These are phyloP conservation scores for Ichneumon xanthorius DNA, from an alignment of 2,888 invertebrate species.

Conservation along the genomic window DNA sequence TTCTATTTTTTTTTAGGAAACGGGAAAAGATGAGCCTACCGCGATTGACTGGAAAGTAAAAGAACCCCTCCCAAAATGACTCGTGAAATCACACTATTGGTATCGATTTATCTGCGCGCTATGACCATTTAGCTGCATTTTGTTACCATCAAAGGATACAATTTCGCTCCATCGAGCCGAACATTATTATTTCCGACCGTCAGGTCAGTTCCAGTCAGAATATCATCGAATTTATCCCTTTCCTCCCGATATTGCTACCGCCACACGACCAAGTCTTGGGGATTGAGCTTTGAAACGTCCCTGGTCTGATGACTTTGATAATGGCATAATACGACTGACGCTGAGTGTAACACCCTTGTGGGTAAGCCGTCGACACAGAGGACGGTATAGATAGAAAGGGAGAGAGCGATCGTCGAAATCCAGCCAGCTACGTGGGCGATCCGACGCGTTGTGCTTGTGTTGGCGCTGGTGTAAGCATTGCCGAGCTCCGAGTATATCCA, in stretches of 20 bases:
- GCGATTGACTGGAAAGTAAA: too few species aligned
- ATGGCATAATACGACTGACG: conserved; percentile 76
- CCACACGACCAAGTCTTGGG: conserved; percentile 27
- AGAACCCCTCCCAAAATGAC: not conserved
- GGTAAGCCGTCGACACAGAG: conserved; percentile 48
- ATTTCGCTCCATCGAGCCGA: not conserved
- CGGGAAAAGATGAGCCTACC: too few species aligned
- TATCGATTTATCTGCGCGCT: not conserved
- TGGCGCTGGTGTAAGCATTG: conserved; percentile 30
- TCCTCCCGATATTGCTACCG: conserved; percentile 2
- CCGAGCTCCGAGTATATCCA: conserved; percentile 36
- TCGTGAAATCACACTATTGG: not conserved
- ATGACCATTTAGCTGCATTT: not conserved
- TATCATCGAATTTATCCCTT: conserved; percentile 2
- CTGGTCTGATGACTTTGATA: conserved; percentile 79
- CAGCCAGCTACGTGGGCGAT: conserved; percentile 30
- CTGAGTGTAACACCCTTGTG: conserved; percentile 24
- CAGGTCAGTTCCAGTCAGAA: conserved; percentile 27
- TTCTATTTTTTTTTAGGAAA: too few species aligned
- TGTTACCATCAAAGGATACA: not conserved
- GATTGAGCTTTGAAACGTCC: conserved; percentile 76
- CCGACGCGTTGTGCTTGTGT: conserved; percentile 18
- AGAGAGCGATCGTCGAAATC: conserved; percentile 43
- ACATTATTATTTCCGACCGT: not conserved
- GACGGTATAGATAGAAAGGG: conserved; percentile 38